Conservation (phyloP, 2,113 vertebrate species). For the Marmota flaviventris region DNA sequence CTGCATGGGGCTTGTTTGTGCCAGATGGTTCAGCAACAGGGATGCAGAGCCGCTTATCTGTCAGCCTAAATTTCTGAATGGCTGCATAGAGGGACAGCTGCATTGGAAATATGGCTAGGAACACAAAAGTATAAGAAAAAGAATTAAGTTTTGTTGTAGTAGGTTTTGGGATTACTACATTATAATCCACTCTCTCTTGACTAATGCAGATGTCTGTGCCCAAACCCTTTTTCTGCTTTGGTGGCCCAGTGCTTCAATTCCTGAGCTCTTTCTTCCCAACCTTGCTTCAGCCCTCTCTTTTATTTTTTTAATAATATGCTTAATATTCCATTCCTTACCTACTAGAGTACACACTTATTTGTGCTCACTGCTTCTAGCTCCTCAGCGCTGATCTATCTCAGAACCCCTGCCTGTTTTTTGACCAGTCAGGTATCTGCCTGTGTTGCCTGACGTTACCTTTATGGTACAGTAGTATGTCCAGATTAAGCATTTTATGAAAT, state of each 20-base stretch:
- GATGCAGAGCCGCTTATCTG: background rate
- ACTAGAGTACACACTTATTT: background rate
- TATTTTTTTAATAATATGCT: background rate
- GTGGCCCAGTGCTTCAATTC: background rate
- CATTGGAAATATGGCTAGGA: background rate
- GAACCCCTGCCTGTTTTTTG: background rate
- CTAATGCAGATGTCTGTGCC: background rate
- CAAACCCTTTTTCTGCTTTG: background rate
- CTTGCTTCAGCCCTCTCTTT: background rate
- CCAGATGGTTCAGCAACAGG: background rate
- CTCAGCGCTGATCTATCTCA: background rate
- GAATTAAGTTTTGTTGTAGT: background rate
- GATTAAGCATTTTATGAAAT: background rate
- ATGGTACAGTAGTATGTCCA: background rate
- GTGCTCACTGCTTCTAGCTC: background rate
- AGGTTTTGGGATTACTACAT: background rate
- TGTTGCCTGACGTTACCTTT: background rate
- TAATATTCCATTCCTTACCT: background rate
- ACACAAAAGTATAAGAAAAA: background rate
- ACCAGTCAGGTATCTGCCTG: background rate
- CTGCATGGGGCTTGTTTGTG: background rate
- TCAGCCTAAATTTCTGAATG: background rate
- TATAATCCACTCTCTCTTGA: background rate
- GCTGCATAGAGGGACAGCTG: background rate
- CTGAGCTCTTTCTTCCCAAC: background rate